A percentile compares a stretch with the other conserved stretches of the same genome.
These are phyloP conservation scores for Enteromius anoplus DNA, from an alignment of 2,797 vertebrate species.

Conservation along the genomic window DNA sequence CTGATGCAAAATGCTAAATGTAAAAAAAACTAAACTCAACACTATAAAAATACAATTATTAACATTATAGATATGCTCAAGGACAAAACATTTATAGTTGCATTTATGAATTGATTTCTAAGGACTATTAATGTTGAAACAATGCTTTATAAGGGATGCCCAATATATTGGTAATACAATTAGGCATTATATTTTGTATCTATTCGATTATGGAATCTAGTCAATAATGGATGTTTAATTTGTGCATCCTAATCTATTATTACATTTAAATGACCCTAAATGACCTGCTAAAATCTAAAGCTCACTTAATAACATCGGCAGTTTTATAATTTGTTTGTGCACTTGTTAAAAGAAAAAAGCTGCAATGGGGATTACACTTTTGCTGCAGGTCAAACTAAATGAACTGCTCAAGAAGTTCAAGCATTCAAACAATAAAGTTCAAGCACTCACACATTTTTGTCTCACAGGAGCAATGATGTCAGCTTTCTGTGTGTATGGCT, in stretches of 20 bases:
- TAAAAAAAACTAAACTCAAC: background rate
- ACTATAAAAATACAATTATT: no score
- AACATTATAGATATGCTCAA: no score
- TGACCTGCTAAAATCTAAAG: background rate
- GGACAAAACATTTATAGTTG: no score
- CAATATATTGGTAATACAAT: background rate
- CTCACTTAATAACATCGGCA: background rate
- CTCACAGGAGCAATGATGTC: conserved; percentile 35
- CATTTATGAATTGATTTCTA: no score
- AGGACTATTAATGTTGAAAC: no score
- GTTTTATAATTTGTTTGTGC: background rate
- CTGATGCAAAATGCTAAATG: background rate
- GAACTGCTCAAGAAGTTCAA: background rate
- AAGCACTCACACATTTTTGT: background rate
- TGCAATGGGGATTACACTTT: background rate
- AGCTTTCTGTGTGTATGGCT: conserved; percentile 23
- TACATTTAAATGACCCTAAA: background rate
- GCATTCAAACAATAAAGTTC: background rate
- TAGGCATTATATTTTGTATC: background rate
- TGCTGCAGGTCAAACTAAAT: background rate
- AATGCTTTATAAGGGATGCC: background rate
- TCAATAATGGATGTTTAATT: background rate
- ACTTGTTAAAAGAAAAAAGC: background rate
- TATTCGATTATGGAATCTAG: background rate
- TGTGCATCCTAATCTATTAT: background rate